A percentile compares a stretch with the other conserved stretches of the same genome.
phyloP scores from a whole-genome alignment of 2,888 invertebrate genomes.

The Drosophila macrospina region DNA sequence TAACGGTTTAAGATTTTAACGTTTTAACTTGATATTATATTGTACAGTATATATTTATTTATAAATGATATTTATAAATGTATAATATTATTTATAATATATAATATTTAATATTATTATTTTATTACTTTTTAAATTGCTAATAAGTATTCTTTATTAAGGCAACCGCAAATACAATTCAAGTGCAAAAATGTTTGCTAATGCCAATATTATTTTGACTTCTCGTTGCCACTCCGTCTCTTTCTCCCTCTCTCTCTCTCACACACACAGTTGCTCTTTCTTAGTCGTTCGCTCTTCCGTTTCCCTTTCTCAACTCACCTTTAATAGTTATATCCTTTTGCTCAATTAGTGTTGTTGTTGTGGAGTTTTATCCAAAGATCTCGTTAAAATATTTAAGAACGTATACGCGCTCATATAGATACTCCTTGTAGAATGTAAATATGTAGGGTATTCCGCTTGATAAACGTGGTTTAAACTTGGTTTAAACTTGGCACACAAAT shows the following conservation, averaged over 20 bases:
- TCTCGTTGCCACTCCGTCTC: too few relatives aligned
- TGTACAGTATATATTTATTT: too few relatives aligned
- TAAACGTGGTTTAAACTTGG: conserved; percentile 41
- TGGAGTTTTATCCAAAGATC: conserved; percentile 10
- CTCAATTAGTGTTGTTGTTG: background rate
- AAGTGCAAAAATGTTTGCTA: background rate
- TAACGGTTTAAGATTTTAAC: too few relatives aligned
- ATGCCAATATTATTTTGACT: too few relatives aligned
- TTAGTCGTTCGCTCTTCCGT: background rate
- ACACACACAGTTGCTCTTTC: background rate
- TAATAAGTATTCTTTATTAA: too few relatives aligned
- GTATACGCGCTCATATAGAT: background rate
- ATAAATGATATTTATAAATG: too few relatives aligned
- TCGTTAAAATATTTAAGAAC: conserved; percentile 20
- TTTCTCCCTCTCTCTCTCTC: too few relatives aligned
- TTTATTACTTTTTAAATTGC: too few relatives aligned
- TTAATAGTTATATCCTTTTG: conserved; percentile 36
- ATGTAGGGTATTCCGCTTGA: conserved; percentile 8
- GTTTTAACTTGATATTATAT: too few relatives aligned
- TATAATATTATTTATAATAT: too few relatives aligned
- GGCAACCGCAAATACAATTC: too few relatives aligned
- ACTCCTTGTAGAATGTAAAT: background rate
- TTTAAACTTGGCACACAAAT: conserved; percentile 62
- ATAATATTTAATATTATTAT: too few relatives aligned
- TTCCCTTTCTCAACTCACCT: conserved; percentile 29